Percentiles rank a stretch among this genome's conserved stretches.
phyloP scores from a whole-genome alignment of 2,797 vertebrate genomes.

The Halcyon leucocephala region DNA sequence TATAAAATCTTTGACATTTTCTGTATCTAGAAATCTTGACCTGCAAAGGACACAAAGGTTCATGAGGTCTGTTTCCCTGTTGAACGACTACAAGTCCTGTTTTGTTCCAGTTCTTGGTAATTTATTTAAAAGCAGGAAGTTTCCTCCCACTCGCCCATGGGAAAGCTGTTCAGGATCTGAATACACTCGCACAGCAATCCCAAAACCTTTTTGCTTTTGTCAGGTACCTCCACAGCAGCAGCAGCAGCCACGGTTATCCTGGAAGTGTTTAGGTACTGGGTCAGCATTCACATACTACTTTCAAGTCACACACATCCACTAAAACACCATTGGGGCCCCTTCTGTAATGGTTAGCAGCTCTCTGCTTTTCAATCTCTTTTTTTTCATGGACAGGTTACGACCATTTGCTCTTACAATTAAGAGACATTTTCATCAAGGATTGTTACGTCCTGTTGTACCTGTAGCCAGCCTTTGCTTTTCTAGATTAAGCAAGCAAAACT shows the following conservation, averaged over 20 bases:
- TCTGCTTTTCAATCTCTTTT: neutral
- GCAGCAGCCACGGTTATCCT: neutral
- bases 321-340: neutral
- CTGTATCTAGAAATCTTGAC: neutral
- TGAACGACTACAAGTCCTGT: neutral
- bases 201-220: neutral
- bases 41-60: neutral
- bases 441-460: neutral
- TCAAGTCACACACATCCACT: neutral
- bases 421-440: neutral
- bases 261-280: neutral
- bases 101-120: neutral
- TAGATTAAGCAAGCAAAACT: neutral
- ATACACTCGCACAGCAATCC: neutral
- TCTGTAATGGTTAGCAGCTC: neutral
- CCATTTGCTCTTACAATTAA: neutral
- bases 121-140: conserved; percentile 22
- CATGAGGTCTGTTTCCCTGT: neutral
- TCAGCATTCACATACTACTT: neutral
- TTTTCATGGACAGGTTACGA: neutral
- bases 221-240: neutral
- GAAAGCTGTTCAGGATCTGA: neutral
- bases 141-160: conserved; percentile 17
- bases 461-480: neutral
- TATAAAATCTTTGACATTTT: neutral